Evolutionary conservation across 2,797 vertebrate species (phyloP), one percentile per base, ranked within the genome.

Genomic region (Lacerta viridis): DNA sequence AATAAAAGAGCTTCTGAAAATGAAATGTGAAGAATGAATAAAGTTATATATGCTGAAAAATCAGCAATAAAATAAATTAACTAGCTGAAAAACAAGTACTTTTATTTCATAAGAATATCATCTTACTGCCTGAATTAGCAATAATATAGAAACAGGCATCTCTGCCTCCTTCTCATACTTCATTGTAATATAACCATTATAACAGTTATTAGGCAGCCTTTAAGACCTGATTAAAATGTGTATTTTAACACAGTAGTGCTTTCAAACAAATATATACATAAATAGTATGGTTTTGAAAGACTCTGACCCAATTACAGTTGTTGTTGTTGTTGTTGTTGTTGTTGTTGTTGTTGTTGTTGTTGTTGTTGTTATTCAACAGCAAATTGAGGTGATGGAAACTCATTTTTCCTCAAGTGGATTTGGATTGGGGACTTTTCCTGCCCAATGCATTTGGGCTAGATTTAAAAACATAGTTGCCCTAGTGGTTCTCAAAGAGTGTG

Each of bases 1-100:
- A 80, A 92, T 87, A 92, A 85, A 93, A 89, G 80, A 5, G 13
- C 2, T 4, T 82, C 78, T 90, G 78, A 90, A 91, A 92, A 66
- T 79, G 84, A 88, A 87, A 90, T 5, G 5, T 69, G 68, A 94
- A 91, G 86, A 87, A 84, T 86, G 1, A 23, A 93, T 93, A 88
- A 91, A 91, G 39, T 50, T 89, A 75, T 36, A 61, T 61, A 4
- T 71, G 61, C n/a, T 71, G 59, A 59, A 64, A 87, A 89, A 72
- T 43, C 84, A 77, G 33, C 85, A 82, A 71, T 41, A 74, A 87
- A 86, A 86, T 36, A 68, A 87, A 87, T 86, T 23, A 85, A 68
- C n/a, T 68, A 5, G 71, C 64, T 61, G 87, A 23, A 85, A 81
- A 29, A 81, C 41, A 84, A 55, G 74, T 77, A 27, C 3, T 11